Conservation (phyloP, 2,888 invertebrate genomes). For the Lucinisca nassula region DNA sequence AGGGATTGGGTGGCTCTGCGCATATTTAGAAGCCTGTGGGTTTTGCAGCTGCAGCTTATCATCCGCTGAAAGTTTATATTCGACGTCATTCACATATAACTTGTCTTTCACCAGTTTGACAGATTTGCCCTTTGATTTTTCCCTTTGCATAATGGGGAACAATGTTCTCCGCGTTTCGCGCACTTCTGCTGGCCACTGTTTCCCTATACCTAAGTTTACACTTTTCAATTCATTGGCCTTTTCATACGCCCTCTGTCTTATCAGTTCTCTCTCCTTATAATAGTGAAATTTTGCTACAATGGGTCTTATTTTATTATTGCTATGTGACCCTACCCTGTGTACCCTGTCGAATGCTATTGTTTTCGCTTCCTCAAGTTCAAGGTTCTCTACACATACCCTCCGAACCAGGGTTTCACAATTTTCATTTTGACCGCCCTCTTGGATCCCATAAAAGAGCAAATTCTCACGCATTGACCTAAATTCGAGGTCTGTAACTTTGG, state of each 20-base stretch:
- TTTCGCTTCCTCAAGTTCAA: not conserved
- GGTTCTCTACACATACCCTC: not conserved
- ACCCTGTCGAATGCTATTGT: slow-evolving; percentile 10
- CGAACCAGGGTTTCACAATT: slow-evolving; percentile 3
- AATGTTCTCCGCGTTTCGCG: slow-evolving; percentile 22
- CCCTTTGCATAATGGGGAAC: not conserved
- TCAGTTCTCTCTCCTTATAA: slow-evolving; percentile 19
- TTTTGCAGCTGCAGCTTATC: not conserved
- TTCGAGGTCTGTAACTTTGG: slow-evolving; percentile 24
- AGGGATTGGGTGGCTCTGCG: not conserved
- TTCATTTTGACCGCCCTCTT: not conserved
- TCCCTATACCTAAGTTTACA: slow-evolving; percentile 7
- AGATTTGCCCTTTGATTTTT: not conserved
- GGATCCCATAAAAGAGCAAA: slow-evolving; percentile 35
- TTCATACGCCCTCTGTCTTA: slow-evolving; percentile 13
- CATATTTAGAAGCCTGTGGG: not conserved
- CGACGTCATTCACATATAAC: slow-evolving; percentile 7
- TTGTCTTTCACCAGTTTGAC: not conserved
- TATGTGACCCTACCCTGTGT: slow-evolving; percentile 24
- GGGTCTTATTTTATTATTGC: slow-evolving; percentile 18
- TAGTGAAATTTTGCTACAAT: slow-evolving; percentile 41
- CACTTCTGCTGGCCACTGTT: slow-evolving; percentile 5
- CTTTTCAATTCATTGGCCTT: not conserved
- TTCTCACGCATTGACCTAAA: slow-evolving; percentile 31
- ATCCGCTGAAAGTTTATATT: not conserved